A percentile compares a stretch with the other conserved stretches of the same genome.
Conservation (phyloP, 2,113 vertebrate species). For the Parotia lawesii region DNA sequence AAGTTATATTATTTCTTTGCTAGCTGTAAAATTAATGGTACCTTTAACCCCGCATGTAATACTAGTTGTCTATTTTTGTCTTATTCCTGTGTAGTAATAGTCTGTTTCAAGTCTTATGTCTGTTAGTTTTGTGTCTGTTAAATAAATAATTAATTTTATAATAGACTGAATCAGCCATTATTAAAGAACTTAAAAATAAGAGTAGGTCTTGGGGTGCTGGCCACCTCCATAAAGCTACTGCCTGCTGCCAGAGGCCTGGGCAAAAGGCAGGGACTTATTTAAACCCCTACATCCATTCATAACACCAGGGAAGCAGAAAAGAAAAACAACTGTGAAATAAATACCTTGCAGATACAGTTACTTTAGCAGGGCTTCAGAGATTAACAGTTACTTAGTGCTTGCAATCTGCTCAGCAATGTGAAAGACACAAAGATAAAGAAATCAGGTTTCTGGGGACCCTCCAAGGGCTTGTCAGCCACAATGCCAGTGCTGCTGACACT, state of each 20-base stretch:
- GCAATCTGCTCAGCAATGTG: not conserved
- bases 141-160: not conserved
- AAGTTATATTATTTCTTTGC: not conserved
- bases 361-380: not conserved
- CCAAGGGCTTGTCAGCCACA: not conserved
- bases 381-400: not conserved
- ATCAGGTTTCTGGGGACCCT: not conserved
- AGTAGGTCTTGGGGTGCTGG: not conserved
- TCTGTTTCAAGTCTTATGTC: not conserved
- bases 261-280: not conserved
- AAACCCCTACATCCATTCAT: not conserved
- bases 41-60: not conserved
- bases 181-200: not conserved
- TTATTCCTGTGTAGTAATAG: not conserved
- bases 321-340: conserved; percentile 19
- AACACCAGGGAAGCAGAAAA: not conserved
- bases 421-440: not conserved
- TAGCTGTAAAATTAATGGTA: not conserved
- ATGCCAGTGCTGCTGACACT: not conserved
- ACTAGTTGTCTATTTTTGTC: not conserved
- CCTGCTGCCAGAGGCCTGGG: not conserved
- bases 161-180: not conserved
- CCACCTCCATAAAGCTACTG: not conserved
- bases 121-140: not conserved
- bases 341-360: not conserved